Base-by-base conservation (phyloP, 2,888 invertebrate genomes). In the Gandaritis pyraliata region DNA sequence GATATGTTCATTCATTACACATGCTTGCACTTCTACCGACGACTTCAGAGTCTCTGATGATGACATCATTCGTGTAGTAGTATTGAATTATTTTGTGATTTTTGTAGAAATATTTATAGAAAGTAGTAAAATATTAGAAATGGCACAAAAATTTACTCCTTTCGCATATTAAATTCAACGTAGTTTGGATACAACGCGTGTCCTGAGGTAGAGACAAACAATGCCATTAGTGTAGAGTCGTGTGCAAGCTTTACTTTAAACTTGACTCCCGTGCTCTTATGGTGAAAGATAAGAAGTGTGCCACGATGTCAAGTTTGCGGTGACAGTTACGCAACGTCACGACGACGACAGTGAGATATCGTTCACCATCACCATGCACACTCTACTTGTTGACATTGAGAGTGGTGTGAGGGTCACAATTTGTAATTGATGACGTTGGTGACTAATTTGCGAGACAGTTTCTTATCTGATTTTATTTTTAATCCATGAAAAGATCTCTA, bases 241-340 rank as follows among this genome's bases (percentile, higher is more conserved):
- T 68, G 53, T 57, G 51, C 36, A 53, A 63, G 51, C 50, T 65
- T 65, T 62, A 41, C 56, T 64, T 58, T 68, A 68, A 70, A 68
- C 68, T 70, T 70, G 65, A 65, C 65, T 67, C 49, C 36, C n/a
- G 57, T 41, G 47, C 36, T 43, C 11, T 51, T 53, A 65, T 59
- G 68, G 68, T 65, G 66, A 65, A 66, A 63, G 62, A 65, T 45
- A 36, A 18, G 23, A 68, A 68, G 68, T 67, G 73, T 81, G 78
- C 69, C 78, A 72, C 69, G 72, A 74, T 86, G 87, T 87, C 87
- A 87, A 87, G 88, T 86, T 87, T 85, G 80, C 75, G 71, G 58
- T 61, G 69, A 62, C 67, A 66, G 66, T 86, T 83, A 82, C 73
- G 83, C 77, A 85, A 86, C 68, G n/a, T 7, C 55, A 66, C 65